A percentile compares a stretch with the other conserved stretches of the same genome.
Conservation (phyloP, 2,797 vertebrate genomes). For the Cuculus canorus region DNA sequence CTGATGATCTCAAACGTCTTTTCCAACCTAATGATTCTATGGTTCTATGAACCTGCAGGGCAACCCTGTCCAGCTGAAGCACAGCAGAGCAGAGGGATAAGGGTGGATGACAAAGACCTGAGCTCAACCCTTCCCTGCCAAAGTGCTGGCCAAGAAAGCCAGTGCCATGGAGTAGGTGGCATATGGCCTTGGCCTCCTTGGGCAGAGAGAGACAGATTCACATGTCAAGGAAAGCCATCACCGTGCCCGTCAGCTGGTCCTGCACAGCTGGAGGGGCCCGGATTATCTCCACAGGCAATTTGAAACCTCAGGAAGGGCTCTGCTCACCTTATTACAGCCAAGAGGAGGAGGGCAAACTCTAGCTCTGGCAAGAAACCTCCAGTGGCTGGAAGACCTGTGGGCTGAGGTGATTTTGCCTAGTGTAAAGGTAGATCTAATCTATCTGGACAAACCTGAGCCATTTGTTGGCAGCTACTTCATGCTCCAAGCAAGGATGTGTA, state of each 20-base stretch:
- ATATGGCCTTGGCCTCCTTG: slow-evolving; percentile 2
- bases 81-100: neutral
- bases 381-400: neutral
- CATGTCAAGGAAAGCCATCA: neutral
- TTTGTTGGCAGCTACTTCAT: neutral
- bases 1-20: no score
- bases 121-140: neutral
- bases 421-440: neutral
- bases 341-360: neutral
- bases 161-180: neutral
- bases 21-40: no score
- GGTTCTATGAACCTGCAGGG: neutral
- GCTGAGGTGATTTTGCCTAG: neutral
- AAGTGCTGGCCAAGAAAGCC: neutral
- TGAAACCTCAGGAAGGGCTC: neutral
- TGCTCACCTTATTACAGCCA: slow-evolving; percentile 4
- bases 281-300: slow-evolving; percentile 29
- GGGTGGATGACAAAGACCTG: neutral
- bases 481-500: neutral
- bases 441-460: neutral
- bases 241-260: neutral
- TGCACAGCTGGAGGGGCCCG: neutral
- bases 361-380: neutral
- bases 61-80: neutral
- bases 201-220: neutral